Base-by-base conservation (phyloP, 2,888 invertebrate genomes). In the Plagodis dolabraria region DNA sequence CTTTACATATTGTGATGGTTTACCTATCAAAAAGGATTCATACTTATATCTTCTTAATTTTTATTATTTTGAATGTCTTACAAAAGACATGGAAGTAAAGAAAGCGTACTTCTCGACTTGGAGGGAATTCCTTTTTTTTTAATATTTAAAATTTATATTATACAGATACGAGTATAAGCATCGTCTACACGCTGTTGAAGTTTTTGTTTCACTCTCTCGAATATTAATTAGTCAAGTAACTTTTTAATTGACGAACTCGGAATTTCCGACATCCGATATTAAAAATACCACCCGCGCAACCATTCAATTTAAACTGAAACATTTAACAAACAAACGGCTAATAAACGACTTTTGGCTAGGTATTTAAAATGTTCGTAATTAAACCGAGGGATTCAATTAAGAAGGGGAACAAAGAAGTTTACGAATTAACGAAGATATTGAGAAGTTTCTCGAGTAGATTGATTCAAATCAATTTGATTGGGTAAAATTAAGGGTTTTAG, bases 391-490 rank as follows among this genome's bases (percentile, higher is more conserved):
- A 66, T 64, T 60, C 62, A 57, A 65, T 65, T 68, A 67, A 64
- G 36, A 54, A 58, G 59, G 55, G 68, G 68, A 75, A 76, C 77
- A 77, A 75, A 70, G 80, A 74, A 80, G 76, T 84, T 85, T 79
- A 76, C 57, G 82, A 85, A 83, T 85, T 83, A 82, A 85, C 40
- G 80, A 74, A 77, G 82, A 60, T 85, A 83, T 84, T 78, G 83
- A 79, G 61, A 71, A 75, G 69, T 74, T 74, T 59, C 44, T 38
- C 38, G 67, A 51, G 71, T 69, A 77, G 80, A 83, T 84, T 77
- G 79, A 81, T 80, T 77, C 38, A 59, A 67, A 64, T 63, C 68
- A 62, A 60, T 67, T 68, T 67, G 52, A 61, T 61, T 63, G 55
- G 10, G 10, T 40, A 10, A 40, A 47, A 60, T 50, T 51, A 48